Evolutionary conservation across 2,113 vertebrate genomes (phyloP), one percentile per base, ranked within the genome.

Genomic region (Propithecus coquereli): DNA sequence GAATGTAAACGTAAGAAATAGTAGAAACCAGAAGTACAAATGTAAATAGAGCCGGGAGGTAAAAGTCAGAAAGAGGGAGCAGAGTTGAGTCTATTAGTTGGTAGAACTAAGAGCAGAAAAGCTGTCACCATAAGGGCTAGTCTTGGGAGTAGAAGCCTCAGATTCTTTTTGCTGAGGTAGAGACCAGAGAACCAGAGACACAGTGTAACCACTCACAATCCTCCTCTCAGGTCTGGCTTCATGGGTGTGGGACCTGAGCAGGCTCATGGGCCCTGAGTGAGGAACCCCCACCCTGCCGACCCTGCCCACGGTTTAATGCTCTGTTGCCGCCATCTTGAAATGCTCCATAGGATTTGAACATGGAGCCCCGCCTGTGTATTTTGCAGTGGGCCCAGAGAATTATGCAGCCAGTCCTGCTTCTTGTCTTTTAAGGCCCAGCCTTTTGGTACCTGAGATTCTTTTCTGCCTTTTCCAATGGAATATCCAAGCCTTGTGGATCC

Each of bases 161-260:
- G 14, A n/a, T 54, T n/a, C 16, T 45, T 88, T 23, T 17, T 50
- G 27, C 17, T 47, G 45, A 80, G 14, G 25, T 16, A 76, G 50
- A 71, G 0, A 59, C 2, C 12, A 61, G n/a, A 71, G 40, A 71
- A 65, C 5, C 45, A 92, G 47, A 86, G 16, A 11, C 6, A 40
- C 12, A 13, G 22, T 61, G 4, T 45, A 32, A 50, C 27, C 18
- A 18, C 23, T 50, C 13, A 87, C 23, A 11, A 65, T 40, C 20
- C 1, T n/a, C 8, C 25, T 34, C 5, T 5, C 22, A 20, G 47
- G n/a, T 0, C 1, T 18, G 27, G 54, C 18, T 68, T 63, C 70
- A 7, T 12, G 68, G 23, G 0, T 2, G 11, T 4, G 34, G 0
- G 1, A 32, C 22, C 16, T 25, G 1, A 3, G 18, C 3, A 3